Base-by-base conservation (phyloP, 1,140 invertebrate species). In the Conopomorpha cramerella region DNA sequence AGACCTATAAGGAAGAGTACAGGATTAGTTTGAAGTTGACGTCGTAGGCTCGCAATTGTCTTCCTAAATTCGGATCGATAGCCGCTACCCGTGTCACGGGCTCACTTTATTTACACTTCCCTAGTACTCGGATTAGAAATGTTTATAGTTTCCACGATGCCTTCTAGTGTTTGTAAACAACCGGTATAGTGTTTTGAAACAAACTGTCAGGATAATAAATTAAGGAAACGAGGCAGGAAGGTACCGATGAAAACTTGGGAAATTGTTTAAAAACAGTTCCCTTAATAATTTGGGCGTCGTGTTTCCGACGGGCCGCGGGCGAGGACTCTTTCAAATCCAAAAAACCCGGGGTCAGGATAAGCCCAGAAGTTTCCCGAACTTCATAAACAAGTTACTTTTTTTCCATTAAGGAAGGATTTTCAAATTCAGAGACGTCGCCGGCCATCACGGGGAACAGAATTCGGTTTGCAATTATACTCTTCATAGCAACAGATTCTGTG, bases 271-370 rank as follows among this genome's bases (percentile, higher is more conserved):
- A 51, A 53, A 51, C 48, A 44, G 41, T 47, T 39, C 45, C 43
- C 43, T 43, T 41, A 49, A 53, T 51, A 55, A 59, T 62, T 55
- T 41, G 46, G 51, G 45, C 54, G 42, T 54, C 53, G 46, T 54
- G 47, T 62, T 62, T 53, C 46, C 41, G 37, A 35, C 38, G 29
- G 30, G 35, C 8, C 27, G 29, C 23, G 26, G 35, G 39, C 45
- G 45, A 31, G 47, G 42, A 23, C 32, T 15, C 18, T 30, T 38
- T 38, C 46, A 49, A 37, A 48, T 55, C 59, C 55, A 58, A 55
- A 55, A 55, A n/a, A n/a, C n/a, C n/a, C n/a, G n/a, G 19, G 19
- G 4, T 6, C 19, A 23, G 4, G 19, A 6, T 23, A 23, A 10
- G 10, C 10, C 4, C 4, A 23, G 19, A 23, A 23, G 19, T 23